Evolutionary conservation across 2,888 invertebrate genomes (phyloP), one percentile per base, ranked within the genome.

Genomic region (Eubasilissa splendida): DNA sequence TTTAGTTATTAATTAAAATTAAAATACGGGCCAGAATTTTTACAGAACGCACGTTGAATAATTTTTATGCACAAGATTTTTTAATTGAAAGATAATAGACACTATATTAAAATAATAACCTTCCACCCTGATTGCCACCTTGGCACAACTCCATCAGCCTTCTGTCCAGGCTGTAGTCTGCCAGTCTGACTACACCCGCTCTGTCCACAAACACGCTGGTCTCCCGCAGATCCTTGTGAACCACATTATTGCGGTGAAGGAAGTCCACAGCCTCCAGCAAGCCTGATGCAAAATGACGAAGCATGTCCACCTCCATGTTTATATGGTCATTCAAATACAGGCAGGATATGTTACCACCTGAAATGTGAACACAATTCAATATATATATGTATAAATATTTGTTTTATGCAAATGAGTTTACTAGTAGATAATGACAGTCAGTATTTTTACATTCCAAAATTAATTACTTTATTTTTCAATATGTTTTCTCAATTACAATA

Each of bases 151-250:
- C 94, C 10, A 90, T 88, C 56, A 95, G 85, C 87, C 94, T 90
- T 85, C 93, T 92, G 85, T 95, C 94, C 81, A 96, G 88, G 83
- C 94, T 93, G 85, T 93, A 95, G 84, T 95, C 95, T 3, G 93
- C 91, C 79, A 96, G 85, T 86, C 92, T 88, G 2, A 90, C 90
- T 14, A 86, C 89, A 66, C 95, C 95, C 78, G 88, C 88, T 73
- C 92, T 91, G 85, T 95, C 95, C 86, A 96, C 89, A 86, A 93
- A 95, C 77, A 96, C 92, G 84, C 93, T 94, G 31, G 93, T 93
- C 85, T 93, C 93, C 81, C 94, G 89, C n/a, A 98, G 88, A 87
- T 96, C 94, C 85, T 94, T 94, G 87, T 98, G 97, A 14, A 96
- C 93, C 1, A 97, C 93, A 84, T 95, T 95, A 83, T 94, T 95